These are phyloP conservation scores for Branchinecta lynchi DNA, from an alignment of 1,140 invertebrate genomes.

Conservation along the genomic window DNA sequence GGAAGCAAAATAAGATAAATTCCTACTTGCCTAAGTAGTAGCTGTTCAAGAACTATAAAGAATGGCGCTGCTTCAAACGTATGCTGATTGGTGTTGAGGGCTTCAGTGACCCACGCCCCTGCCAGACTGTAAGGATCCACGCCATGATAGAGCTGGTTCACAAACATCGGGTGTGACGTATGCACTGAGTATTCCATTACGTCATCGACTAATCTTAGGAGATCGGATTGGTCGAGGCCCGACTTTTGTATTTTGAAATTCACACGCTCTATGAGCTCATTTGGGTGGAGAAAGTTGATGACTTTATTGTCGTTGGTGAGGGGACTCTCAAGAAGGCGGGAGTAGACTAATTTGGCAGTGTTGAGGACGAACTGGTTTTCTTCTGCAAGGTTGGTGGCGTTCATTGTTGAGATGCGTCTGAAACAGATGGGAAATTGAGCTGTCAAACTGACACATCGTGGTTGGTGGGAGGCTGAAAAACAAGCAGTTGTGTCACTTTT, in stretches of 20 bases:
- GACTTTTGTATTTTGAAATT: slow-evolving; percentile 34
- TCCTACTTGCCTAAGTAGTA: slow-evolving; percentile 34
- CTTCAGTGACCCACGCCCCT: slow-evolving; percentile 55
- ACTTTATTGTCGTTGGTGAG: slow-evolving; percentile 22
- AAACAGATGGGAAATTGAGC: no score
- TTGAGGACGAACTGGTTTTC: neutral
- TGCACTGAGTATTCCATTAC: slow-evolving; percentile 52
- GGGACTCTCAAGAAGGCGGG: neutral
- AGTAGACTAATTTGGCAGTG: neutral
- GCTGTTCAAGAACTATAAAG: slow-evolving; percentile 50
- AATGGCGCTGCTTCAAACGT: slow-evolving; percentile 62
- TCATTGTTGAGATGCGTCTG: no score
- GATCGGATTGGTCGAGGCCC: slow-evolving; percentile 33
- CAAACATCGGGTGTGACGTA: slow-evolving; percentile 50
- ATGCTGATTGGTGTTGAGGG: slow-evolving; percentile 59
- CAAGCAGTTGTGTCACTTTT: no score
- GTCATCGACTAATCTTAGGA: slow-evolving; percentile 38
- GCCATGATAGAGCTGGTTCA: slow-evolving; percentile 60
- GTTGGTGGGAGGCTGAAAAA: no score
- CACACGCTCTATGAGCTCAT: slow-evolving; percentile 34
- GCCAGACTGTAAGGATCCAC: slow-evolving; percentile 52
- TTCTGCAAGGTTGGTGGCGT: neutral
- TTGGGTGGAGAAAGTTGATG: slow-evolving; percentile 32
- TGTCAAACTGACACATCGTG: no score
- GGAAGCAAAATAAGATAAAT: neutral